Base-by-base conservation (phyloP, 2,797 vertebrate genomes). In the Sebastes diaconus region DNA sequence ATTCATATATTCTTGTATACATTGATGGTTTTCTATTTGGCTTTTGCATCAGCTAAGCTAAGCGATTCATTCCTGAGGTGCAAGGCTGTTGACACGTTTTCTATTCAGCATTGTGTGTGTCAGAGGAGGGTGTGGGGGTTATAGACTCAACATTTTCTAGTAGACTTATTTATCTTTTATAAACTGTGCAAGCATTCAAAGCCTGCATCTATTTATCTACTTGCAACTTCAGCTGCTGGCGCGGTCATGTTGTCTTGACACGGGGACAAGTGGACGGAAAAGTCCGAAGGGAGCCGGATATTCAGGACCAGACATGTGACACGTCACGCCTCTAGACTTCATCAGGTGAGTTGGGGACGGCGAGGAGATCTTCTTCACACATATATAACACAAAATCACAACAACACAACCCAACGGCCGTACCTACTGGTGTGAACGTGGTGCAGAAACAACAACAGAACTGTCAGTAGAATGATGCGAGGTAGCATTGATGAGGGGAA, bases 41-140 rank as follows among this genome's bases (percentile, higher is more conserved):
- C 73, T 93, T 89, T 79, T 83, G 91, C 86, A 87, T 85, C 79
- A 76, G 89, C 81, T 77, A 87, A 85, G 90, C 81, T 79, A 88
- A 92, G 84, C 64, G 63, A 90, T 90, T 90, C 73, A 79, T 94
- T 95, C 94, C 94, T 95, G 94, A 95, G 94, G 87, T 92, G 90
- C 84, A 77, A 92, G 87, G 87, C 85, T 79, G 81, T 64, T 57
- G 42, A 78, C 54, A 68, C 30, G 8, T 30, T 72, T 34, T 68
- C 42, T 67, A 39, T 60, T 67, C 58, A 65, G 77, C n/a, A 1
- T 65, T 69, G 8, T n/a, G 32, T 74, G 57, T 58, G 29, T 65
- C 3, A 22, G 34, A 30, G 25, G 27, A 34, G 59, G 74, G 64
- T n/a, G 52, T 22, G 4, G 73, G 59, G 59, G 14, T 71, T 30